Base-by-base conservation (phyloP, 2,113 vertebrate genomes). In the Eulacestoma nigropectus region DNA sequence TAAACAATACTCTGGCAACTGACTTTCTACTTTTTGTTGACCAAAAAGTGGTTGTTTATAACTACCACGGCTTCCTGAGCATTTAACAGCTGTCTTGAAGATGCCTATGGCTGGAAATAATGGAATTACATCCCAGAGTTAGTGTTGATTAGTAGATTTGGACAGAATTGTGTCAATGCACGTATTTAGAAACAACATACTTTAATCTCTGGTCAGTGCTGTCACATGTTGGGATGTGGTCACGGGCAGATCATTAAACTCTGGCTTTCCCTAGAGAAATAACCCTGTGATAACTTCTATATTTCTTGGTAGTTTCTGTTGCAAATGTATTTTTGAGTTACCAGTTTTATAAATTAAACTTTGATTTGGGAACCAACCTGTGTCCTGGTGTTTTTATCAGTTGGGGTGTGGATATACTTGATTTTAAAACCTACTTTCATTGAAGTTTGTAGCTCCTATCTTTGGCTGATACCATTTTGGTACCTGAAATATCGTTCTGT, bases 81-180 rank as follows among this genome's bases (percentile, higher is more conserved):
- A 90, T 96, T 91, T 96, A 96, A 95, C 90, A 95, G 87, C 93
- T 89, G 42, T 89, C 80, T 86, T 81, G 42, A 67, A 79, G 89
- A 65, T 55, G 26, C 16, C 30, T 88, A 0, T 56, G 49, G 33
- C 76, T 87, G 42, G 37, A 83, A 75, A 77, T 30, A 53, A n/a
- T 79, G 55, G 23, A 52, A 42, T 25, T 52, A 13, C 3, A 3
- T 63, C 35, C 47, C 33, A 64, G 87, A 76, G 46, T 46, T 62
- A 47, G 32, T 23, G 19, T 44, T 83, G 20, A 5, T 68, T 11
- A 69, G 74, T 29, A 60, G 65, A 27, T 84, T 64, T 35, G 41
- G 46, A 77, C 41, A 62, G 55, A 77, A 79, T 52, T 60, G 49
- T 85, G 72, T 89, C 47, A 7, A 67, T 72, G 37, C 47, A 67